A percentile compares a stretch with the other conserved stretches of the same genome.
Evolutionary conservation across 2,797 vertebrate genomes (phyloP).

Genomic region (Arctocebus calabarensis): DNA sequence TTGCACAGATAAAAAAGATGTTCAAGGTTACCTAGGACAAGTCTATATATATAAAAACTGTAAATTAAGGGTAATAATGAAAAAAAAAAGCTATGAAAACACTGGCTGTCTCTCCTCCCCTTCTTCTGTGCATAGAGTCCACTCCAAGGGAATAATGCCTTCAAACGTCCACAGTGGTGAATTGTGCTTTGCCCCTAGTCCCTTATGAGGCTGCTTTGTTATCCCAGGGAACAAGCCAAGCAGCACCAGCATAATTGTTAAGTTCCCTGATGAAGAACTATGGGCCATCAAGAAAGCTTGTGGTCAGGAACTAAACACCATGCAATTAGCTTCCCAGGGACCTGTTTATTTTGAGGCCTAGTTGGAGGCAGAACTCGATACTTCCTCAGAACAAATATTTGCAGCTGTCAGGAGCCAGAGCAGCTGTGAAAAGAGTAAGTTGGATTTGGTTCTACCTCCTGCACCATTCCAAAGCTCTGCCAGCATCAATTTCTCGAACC

Average conservation of each 20-base stretch:
- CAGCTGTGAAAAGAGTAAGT: slow-evolving; percentile 73
- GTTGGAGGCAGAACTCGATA: slow-evolving; percentile 60
- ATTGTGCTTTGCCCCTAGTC: background rate
- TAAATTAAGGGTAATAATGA: background rate
- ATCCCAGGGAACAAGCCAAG: slow-evolving; percentile 10
- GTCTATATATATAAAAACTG: slow-evolving; percentile 18
- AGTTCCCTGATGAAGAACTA: slow-evolving; percentile 56
- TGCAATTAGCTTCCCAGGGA: background rate
- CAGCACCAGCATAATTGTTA: slow-evolving; percentile 46
- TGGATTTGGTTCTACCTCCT: slow-evolving; percentile 59
- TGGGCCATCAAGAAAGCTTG: slow-evolving; percentile 11
- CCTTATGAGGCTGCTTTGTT: slow-evolving; percentile 23
- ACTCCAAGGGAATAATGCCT: background rate
- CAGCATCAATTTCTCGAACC: slow-evolving; percentile 64
- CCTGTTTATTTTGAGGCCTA: slow-evolving; percentile 31
- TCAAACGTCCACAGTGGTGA: background rate
- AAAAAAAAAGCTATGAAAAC: slow-evolving; percentile 19
- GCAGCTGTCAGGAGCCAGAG: slow-evolving; percentile 65
- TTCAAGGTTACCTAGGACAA: background rate
- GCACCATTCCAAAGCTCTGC: slow-evolving; percentile 43
- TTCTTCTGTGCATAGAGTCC: background rate
- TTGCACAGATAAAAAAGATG: background rate
- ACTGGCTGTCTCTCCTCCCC: background rate
- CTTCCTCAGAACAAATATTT: slow-evolving; percentile 68
- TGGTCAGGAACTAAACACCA: slow-evolving; percentile 34